Evolutionary conservation across 2,888 invertebrate species (phyloP), one percentile per base, ranked within the genome.

Genomic region (Chymomyza amoena): DNA sequence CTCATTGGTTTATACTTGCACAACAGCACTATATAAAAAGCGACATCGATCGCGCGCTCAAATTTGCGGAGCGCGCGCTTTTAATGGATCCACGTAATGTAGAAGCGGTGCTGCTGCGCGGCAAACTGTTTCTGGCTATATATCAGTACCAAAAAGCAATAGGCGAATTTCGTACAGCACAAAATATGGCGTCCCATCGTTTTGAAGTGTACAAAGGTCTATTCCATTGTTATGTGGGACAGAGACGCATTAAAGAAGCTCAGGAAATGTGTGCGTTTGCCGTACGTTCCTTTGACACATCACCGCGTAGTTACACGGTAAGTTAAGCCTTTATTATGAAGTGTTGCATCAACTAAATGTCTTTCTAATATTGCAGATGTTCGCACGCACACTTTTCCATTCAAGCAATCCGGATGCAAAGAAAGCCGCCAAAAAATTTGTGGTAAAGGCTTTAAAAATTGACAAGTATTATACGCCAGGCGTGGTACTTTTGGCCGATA

Each of bases 1-100:
- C 96, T 85, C 94, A 95, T 68, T 97, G 96, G 94, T 94, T 96
- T 65, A 95, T 95, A 0, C 93, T 96, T 90, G 96, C 96, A 1
- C 96, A 96, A 90, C 93, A 94, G 64, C 93, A 95, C 77, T 94
- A 94, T 84, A 92, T 94, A 0, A 78, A 78, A 28, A 81, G 80
- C 0, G 95, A 95, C 81, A 93, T 93, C 70, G 94, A 94, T 20
- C 94, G 95, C 83, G 95, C 96, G 1, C 93, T 94, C 2, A 95
- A 94, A 86, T 95, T 96, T 89, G 95, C 95, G 1, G 94, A 95
- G 70, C 96, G 96, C 92, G 95, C 96, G 0, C 93, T 94, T 72
- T 92, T 93, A 15, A 85, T 95, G 51, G 94, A 94, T 90, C 93
- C 94, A 4, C 93, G 94, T 15, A 95, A 94, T 89, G 92, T 95